phyloP scores from a whole-genome alignment of 2,797 vertebrate species.

The Fringilla coelebs region DNA sequence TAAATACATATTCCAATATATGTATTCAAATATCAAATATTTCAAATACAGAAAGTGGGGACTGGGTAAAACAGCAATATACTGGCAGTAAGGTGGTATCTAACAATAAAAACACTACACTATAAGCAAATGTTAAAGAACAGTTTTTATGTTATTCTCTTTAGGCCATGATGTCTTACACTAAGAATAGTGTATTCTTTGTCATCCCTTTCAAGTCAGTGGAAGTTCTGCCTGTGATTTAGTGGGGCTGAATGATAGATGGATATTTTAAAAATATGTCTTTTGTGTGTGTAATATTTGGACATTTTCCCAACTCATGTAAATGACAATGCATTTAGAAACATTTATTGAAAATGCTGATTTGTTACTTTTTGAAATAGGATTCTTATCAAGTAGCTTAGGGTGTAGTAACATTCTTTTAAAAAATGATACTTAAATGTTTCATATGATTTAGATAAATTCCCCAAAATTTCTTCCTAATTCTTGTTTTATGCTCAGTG shows the following conservation, averaged over 20 bases:
- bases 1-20: background rate
- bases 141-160: background rate
- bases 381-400: background rate
- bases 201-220: background rate
- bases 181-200: background rate
- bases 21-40: background rate
- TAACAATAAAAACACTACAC: background rate
- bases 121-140: background rate
- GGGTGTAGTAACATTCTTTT: background rate
- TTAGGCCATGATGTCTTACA: background rate
- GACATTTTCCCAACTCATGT: background rate
- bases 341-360: background rate
- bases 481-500: conserved; percentile 74
- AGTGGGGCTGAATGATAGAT: background rate
- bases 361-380: background rate
- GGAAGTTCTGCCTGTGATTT: background rate
- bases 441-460: background rate
- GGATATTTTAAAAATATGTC: background rate
- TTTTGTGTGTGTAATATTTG: background rate
- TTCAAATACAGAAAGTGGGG: background rate
- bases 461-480: background rate
- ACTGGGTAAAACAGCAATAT: background rate
- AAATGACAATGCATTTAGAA: background rate
- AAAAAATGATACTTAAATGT: background rate
- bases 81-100: background rate